A percentile compares a stretch with the other conserved stretches of the same genome.
phyloP scores from a whole-genome alignment of 2,797 vertebrate species.

The Hyperoplus lanceolatus region DNA sequence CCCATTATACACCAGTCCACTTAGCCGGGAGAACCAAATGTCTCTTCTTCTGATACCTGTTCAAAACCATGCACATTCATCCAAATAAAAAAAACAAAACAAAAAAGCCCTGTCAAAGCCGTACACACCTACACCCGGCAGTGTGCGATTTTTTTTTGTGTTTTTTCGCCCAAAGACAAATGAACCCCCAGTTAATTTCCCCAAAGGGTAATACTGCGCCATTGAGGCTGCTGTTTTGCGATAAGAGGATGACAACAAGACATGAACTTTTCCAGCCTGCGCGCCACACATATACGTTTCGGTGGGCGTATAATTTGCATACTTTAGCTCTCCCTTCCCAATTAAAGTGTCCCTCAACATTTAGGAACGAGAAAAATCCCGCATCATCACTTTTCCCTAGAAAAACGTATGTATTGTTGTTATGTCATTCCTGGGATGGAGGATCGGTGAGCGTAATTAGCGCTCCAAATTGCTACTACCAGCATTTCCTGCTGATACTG shows the following conservation, averaged over 20 bases:
- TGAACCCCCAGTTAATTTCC: slow-evolving; percentile 34
- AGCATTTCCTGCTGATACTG: slow-evolving; percentile 63
- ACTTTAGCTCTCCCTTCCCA: slow-evolving; percentile 56
- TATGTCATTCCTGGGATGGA: slow-evolving; percentile 49
- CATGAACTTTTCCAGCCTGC: slow-evolving; percentile 57
- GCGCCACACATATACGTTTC: background rate
- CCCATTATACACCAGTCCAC: slow-evolving; percentile 48
- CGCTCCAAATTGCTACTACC: slow-evolving; percentile 38
- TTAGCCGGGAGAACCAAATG: slow-evolving; percentile 41
- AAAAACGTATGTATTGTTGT: slow-evolving; percentile 61
- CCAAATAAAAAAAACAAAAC: slow-evolving; percentile 18
- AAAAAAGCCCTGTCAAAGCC: slow-evolving; percentile 17
- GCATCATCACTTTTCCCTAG: slow-evolving; percentile 69
- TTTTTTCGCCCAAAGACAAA: slow-evolving; percentile 47
- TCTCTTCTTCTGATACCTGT: slow-evolving; percentile 52
- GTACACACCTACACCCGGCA: background rate
- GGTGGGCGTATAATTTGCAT: slow-evolving; percentile 60
- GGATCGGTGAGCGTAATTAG: slow-evolving; percentile 66
- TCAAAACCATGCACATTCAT: slow-evolving; percentile 19
- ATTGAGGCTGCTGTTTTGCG: slow-evolving; percentile 51
- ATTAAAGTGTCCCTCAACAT: slow-evolving; percentile 68
- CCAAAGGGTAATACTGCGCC: slow-evolving; percentile 2
- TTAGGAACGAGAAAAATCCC: slow-evolving; percentile 49
- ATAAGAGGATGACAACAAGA: slow-evolving; percentile 36
- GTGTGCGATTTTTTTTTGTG: slow-evolving; percentile 26